phyloP scores from a whole-genome alignment of 2,113 vertebrate genomes.

The Turdus rufiventris region DNA sequence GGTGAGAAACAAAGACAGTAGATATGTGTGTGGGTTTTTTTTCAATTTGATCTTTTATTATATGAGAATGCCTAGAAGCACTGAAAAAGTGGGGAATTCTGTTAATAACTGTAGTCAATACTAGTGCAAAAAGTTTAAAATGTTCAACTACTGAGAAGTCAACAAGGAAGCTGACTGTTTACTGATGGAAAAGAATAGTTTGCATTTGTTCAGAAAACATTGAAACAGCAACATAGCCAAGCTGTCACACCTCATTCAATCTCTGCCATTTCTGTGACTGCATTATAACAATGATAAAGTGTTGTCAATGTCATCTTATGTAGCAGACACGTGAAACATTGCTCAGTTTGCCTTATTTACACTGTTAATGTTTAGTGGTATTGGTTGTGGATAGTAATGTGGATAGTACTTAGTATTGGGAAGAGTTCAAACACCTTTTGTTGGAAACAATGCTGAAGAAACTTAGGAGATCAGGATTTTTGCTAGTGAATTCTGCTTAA shows the following conservation, averaged over 20 bases:
- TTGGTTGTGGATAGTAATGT: not conserved
- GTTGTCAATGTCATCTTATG: not conserved
- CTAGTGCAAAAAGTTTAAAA: not conserved
- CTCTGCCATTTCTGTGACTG: not conserved
- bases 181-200: not conserved
- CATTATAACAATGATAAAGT: not conserved
- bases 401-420: not conserved
- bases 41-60: not conserved
- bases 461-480: not conserved
- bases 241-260: not conserved
- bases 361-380: not conserved
- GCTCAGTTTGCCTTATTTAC: not conserved
- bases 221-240: not conserved
- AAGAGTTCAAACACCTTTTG: not conserved
- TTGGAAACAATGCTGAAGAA: not conserved
- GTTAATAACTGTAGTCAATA: not conserved
- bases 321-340: not conserved
- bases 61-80: not conserved
- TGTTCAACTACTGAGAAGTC: not conserved
- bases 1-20: not conserved
- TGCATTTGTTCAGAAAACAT: not conserved
- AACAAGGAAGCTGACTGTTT: not conserved
- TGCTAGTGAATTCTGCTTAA: not conserved
- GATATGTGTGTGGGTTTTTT: fast-evolving
- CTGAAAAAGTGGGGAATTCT: not conserved